These are phyloP conservation scores for Drosophila nigromelanica DNA, from an alignment of 1,140 invertebrate genomes.

Conservation along the genomic window DNA sequence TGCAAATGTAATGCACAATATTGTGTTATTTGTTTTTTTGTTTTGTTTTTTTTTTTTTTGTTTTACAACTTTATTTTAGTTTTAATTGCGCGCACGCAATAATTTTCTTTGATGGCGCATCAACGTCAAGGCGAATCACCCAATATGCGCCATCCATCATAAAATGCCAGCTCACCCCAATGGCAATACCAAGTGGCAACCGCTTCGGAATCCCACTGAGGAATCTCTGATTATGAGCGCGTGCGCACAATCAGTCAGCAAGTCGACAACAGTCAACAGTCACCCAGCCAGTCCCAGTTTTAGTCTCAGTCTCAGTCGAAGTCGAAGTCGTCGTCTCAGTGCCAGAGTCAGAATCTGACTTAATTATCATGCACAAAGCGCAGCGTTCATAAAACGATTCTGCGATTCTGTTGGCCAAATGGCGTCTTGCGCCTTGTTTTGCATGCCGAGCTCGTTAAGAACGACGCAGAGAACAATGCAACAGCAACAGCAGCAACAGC, in stretches of 20 bases:
- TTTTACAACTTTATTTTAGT: conserved; percentile 75
- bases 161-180: conserved; percentile 55
- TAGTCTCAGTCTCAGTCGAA: conserved; percentile 23
- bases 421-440: conserved; percentile 79
- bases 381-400: conserved; percentile 74
- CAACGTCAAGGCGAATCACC: conserved; percentile 78
- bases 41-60: conserved; percentile 29
- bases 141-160: conserved; percentile 76
- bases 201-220: conserved; percentile 23
- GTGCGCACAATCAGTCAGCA: conserved; percentile 73
- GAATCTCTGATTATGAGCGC: conserved; percentile 75
- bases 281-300: conserved; percentile 19
- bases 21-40: conserved; percentile 10
- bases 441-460: conserved; percentile 75
- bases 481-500: conserved; percentile 52
- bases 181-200: conserved; percentile 10
- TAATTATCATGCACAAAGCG: conserved; percentile 72
- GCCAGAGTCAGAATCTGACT: conserved; percentile 10
- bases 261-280: conserved; percentile 21
- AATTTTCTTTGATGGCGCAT: conserved; percentile 80
- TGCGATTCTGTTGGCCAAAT: conserved; percentile 67
- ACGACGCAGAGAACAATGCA: conserved; percentile 71
- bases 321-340: conserved; percentile 19
- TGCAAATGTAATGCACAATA: conserved; percentile 21
- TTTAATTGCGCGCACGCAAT: conserved; percentile 79